Evolutionary conservation across 2,113 vertebrate species (phyloP), one percentile per base, ranked within the genome.

Genomic region (Nesogale talazaci): DNA sequence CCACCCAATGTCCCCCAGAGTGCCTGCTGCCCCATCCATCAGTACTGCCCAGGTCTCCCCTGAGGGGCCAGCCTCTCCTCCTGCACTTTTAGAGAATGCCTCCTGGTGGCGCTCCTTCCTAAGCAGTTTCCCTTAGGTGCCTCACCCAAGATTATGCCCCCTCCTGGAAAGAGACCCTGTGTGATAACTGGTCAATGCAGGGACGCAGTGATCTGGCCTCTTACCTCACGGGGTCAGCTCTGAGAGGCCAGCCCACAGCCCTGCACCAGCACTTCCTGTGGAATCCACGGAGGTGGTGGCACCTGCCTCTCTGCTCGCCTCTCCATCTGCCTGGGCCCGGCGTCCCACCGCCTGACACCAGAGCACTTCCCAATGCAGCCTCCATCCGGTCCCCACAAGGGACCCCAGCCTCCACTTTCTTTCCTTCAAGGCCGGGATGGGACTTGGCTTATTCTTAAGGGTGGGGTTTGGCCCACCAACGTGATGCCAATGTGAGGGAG

Each of bases 361-460:
- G 31, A 65, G 4, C 6, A 12, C 34, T 67, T 10, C 46, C 34
- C 56, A 29, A 2, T 59, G 31, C 46, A 56, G 3, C 19, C 38
- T 29, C 19, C 36, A 34, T 69, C 69, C 0, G 17, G 6, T 46
- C 40, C 87, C 79, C 65, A 16, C 59, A 70, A 79, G 78, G 72
- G 42, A 34, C 57, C 46, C 76, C 23, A 31, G 67, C 29, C 72
- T 88, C 92, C n/a, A 46, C n/a, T 84, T 82, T 91, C 72, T 97
- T 96, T 98, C 9, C 98, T 95, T 95, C 88, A 97, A 97, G 95
- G 97, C 98, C 98, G 36, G 0, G 69, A 7, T 72, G 22, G 42
- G 75, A 27, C 61, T 15, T 20, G 75, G 20, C 59, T 88, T 7
- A 3, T n/a, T 75, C 25, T 76, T 83, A 29, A 52, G 57, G 20